These are phyloP conservation scores for Microctenopoma lineatum DNA, from an alignment of 2,797 vertebrate species.

Conservation along the genomic window DNA sequence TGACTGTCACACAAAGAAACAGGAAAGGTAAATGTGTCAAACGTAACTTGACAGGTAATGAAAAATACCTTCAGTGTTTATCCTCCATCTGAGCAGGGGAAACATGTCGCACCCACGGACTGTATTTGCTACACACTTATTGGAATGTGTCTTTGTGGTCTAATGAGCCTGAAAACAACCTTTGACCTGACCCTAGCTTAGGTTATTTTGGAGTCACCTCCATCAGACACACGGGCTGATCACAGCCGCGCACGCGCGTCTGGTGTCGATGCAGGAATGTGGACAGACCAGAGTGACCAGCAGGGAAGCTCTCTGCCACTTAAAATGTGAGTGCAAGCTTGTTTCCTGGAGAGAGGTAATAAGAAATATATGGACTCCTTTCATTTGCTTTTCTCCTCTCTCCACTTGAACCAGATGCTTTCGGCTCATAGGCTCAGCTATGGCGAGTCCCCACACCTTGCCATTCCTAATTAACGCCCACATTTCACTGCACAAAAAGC, in stretches of 20 bases:
- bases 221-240: conserved; percentile 12
- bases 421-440: conserved; percentile 6
- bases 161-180: too few relatives aligned
- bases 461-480: conserved; percentile 63
- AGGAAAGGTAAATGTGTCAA: not conserved
- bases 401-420: too few relatives aligned
- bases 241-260: conserved; percentile 23
- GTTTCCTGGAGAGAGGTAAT: too few relatives aligned
- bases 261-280: conserved; percentile 57
- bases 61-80: too few relatives aligned
- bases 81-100: too few relatives aligned
- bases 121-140: too few relatives aligned
- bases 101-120: too few relatives aligned
- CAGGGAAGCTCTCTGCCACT: not conserved
- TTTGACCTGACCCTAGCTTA: too few relatives aligned
- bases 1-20: not conserved
- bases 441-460: conserved; percentile 56
- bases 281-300: conserved; percentile 50
- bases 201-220: not conserved
- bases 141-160: too few relatives aligned
- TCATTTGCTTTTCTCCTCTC: too few relatives aligned
- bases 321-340: not conserved
- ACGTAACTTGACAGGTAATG: too few relatives aligned
- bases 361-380: too few relatives aligned
- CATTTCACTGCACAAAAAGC: conserved; percentile 49